A percentile compares a stretch with the other conserved stretches of the same genome.
These are phyloP conservation scores for Acleris sparsana DNA, from an alignment of 2,888 invertebrate genomes.

Conservation along the genomic window DNA sequence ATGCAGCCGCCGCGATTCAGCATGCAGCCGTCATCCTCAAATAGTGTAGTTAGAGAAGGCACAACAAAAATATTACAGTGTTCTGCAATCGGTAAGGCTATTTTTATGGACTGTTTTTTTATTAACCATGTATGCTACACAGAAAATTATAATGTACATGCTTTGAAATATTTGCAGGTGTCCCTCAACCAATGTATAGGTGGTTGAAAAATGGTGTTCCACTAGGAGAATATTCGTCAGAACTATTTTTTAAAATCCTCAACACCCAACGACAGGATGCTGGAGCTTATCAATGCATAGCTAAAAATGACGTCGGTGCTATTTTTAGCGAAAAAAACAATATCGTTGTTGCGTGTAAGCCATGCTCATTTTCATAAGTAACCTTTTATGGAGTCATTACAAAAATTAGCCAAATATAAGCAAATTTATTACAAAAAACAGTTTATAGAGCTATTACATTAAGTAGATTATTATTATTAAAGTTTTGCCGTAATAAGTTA, in stretches of 20 bases:
- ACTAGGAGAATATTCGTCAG: constrained; percentile 91
- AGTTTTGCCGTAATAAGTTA: constrained; percentile 20
- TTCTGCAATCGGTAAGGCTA: constrained; percentile 91
- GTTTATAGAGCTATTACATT: constrained; percentile 16
- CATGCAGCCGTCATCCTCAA: constrained; percentile 92
- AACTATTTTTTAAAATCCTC: constrained; percentile 92
- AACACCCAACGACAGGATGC: constrained; percentile 92
- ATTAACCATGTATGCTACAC: not conserved
- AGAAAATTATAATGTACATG: not conserved
- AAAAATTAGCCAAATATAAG: constrained; percentile 6
- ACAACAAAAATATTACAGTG: constrained; percentile 96
- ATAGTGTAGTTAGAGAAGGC: constrained; percentile 93
- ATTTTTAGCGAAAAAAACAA: constrained; percentile 95
- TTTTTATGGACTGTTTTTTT: not conserved
- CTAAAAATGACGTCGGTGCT: constrained; percentile 95
- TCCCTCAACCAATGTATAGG: constrained; percentile 95
- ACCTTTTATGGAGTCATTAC: constrained; percentile 10
- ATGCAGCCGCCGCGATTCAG: constrained; percentile 94
- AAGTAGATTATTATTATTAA: constrained; percentile 32
- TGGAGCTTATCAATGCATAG: constrained; percentile 96
- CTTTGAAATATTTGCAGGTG: constrained; percentile 82
- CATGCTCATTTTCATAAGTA: constrained; percentile 52
- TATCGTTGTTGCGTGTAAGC: constrained; percentile 96
- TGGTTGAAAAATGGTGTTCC: constrained; percentile 95
- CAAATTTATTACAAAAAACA: constrained; percentile 16